Evolutionary conservation across 2,113 vertebrate species (phyloP).

Genomic region (Athene noctua): DNA sequence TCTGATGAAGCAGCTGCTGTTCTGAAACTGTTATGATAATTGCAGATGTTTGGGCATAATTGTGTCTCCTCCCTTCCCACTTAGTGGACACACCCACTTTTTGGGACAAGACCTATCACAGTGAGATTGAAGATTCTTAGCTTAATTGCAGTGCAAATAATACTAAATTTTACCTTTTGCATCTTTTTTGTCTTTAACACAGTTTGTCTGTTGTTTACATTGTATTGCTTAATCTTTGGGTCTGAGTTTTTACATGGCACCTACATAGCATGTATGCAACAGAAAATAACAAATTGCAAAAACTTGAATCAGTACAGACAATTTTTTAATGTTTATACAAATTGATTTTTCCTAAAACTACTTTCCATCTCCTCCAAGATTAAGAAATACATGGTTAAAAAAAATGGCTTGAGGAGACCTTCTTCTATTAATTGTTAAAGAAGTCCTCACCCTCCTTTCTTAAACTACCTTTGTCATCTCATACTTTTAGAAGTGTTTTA

Average conservation of each 20-base stretch:
- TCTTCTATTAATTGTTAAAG: background rate
- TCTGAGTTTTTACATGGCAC: background rate
- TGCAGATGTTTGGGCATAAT: background rate
- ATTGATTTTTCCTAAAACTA: background rate
- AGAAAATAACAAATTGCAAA: background rate
- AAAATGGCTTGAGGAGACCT: background rate
- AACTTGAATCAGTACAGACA: background rate
- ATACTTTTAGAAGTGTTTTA: background rate
- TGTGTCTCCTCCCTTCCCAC: background rate
- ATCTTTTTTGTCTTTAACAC: background rate
- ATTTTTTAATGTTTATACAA: background rate
- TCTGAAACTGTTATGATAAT: constrained; percentile 9
- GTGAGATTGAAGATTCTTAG: background rate
- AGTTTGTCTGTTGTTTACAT: background rate
- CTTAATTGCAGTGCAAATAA: background rate
- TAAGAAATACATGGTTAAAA: background rate
- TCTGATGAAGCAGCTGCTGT: background rate
- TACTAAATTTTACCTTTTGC: background rate
- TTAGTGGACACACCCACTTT: background rate
- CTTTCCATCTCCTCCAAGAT: background rate
- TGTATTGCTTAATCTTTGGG: background rate
- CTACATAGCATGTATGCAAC: background rate
- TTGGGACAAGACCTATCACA: background rate
- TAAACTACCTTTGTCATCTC: background rate
- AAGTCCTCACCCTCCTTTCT: background rate